Conservation (phyloP, 2,113 vertebrate species). For the Spermophilus dauricus region DNA sequence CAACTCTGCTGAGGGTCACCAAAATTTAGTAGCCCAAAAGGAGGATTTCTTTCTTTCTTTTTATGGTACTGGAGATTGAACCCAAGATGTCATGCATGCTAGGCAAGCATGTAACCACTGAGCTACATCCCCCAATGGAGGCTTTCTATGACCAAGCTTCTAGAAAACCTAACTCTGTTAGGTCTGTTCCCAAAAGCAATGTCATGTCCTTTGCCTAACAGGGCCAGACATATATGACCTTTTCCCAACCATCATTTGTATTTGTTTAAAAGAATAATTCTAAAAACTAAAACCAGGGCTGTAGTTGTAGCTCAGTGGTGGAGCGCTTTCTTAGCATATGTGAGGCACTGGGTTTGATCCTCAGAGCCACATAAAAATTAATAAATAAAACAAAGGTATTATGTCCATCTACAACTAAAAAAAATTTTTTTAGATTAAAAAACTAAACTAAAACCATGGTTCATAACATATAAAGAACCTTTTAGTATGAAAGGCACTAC, state of each 20-base stretch:
- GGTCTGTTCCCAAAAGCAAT: neutral
- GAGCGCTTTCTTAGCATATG: too few relatives aligned
- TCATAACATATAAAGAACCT: too few relatives aligned
- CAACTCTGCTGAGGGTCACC: neutral
- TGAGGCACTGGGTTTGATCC: too few relatives aligned
- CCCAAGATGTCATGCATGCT: neutral
- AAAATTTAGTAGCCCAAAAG: neutral
- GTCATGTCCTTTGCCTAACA: neutral
- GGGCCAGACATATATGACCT: neutral
- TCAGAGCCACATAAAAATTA: too few relatives aligned
- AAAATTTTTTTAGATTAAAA: too few relatives aligned
- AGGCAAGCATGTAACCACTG: neutral
- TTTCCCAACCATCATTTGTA: neutral
- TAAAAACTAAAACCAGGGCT: neutral
- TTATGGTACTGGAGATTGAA: neutral
- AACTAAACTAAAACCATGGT: neutral
- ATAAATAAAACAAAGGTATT: too few relatives aligned
- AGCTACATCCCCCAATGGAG: neutral
- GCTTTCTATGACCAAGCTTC: neutral
- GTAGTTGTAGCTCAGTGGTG: too few relatives aligned
- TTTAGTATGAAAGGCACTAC: neutral
- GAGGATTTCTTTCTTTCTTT: neutral
- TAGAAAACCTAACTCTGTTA: neutral
- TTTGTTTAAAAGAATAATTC: constrained; percentile 29
- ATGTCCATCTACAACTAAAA: too few relatives aligned